A percentile compares a stretch with the other conserved stretches of the same genome.
These are phyloP conservation scores for Exaiptasia diaphana DNA, from an alignment of 64 coral and sea anemone species.

Conservation along the genomic window DNA sequence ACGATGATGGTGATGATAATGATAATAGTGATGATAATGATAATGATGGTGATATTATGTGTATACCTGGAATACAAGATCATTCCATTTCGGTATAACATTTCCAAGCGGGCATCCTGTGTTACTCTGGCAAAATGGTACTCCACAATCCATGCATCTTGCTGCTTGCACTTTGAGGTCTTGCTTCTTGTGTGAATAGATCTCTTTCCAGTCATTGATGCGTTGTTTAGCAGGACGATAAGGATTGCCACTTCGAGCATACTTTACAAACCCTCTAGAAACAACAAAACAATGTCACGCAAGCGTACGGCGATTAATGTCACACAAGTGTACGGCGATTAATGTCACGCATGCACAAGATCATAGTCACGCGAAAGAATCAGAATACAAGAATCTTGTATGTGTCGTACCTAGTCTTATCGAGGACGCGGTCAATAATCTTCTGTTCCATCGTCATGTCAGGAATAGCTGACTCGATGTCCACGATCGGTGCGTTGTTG, in stretches of 20 bases:
- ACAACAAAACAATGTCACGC: too few relatives aligned
- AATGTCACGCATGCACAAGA: too few relatives aligned
- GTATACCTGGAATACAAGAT: constrained; percentile 95
- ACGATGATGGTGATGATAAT: background rate
- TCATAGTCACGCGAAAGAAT: too few relatives aligned
- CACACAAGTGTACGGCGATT: too few relatives aligned
- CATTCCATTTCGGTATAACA: constrained; percentile 96
- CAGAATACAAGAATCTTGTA: too few relatives aligned
- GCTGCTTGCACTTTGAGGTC: constrained; percentile 87
- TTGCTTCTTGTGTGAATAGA: constrained; percentile 76
- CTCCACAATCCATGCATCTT: constrained; percentile 98
- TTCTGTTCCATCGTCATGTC: constrained; percentile 72
- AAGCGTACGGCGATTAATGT: too few relatives aligned
- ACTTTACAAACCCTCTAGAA: constrained; percentile 88
- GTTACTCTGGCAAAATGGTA: constrained; percentile 93
- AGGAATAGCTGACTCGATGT: constrained; percentile 83
- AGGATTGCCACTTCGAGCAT: constrained; percentile 72
- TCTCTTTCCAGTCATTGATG: constrained; percentile 95
- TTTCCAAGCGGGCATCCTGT: constrained; percentile 95
- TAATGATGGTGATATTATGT: too few relatives aligned
- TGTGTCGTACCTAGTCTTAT: constrained; percentile 81
- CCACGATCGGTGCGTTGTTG: constrained; percentile 44
- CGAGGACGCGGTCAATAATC: constrained; percentile 78
- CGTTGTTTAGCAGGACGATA: constrained; percentile 83
- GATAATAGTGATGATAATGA: background rate